These are phyloP conservation scores for Hiodon alosoides DNA, from an alignment of 2,113 vertebrate species.

Conservation along the genomic window DNA sequence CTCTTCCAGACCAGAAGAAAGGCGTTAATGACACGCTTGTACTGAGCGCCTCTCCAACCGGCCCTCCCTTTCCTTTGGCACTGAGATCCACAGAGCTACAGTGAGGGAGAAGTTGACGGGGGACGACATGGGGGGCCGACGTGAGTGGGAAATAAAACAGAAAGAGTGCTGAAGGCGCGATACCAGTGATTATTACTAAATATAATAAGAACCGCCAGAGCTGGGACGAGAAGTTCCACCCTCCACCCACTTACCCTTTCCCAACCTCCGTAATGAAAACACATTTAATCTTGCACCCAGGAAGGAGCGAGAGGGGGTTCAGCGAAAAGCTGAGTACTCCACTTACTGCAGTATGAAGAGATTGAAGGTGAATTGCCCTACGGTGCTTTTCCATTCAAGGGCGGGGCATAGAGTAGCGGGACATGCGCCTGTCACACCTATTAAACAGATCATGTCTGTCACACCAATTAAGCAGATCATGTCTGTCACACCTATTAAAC, in stretches of 20 bases:
- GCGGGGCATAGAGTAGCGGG: not conserved
- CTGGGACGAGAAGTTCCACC: conserved; percentile 51
- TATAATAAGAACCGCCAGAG: conserved; percentile 64
- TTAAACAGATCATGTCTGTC: not conserved
- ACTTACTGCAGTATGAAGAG: not conserved
- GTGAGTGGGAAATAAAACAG: conserved; percentile 23
- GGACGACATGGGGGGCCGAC: conserved; percentile 49
- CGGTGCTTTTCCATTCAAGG: not conserved
- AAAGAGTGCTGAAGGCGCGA: conserved; percentile 40
- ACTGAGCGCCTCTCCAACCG: conserved; percentile 53
- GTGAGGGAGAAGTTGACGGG: conserved; percentile 44
- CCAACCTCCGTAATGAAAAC: conserved; percentile 52
- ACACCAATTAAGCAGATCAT: not conserved
- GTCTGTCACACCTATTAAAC: not conserved
- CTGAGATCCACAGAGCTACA: conserved; percentile 48
- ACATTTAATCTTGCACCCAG: conserved; percentile 63
- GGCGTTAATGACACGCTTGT: conserved; percentile 68
- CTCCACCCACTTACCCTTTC: conserved; percentile 50
- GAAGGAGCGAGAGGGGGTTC: conserved; percentile 36
- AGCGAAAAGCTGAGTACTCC: conserved; percentile 59
- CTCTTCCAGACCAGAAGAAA: conserved; percentile 62
- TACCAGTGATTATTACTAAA: conserved; percentile 71
- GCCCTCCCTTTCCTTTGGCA: conserved; percentile 49
- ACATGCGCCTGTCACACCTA: not conserved
- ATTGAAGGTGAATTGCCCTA: conserved; percentile 22